Percentiles rank a stretch among this genome's conserved stretches.
Conservation (phyloP, 2,113 vertebrate genomes). For the Columbina picui region DNA sequence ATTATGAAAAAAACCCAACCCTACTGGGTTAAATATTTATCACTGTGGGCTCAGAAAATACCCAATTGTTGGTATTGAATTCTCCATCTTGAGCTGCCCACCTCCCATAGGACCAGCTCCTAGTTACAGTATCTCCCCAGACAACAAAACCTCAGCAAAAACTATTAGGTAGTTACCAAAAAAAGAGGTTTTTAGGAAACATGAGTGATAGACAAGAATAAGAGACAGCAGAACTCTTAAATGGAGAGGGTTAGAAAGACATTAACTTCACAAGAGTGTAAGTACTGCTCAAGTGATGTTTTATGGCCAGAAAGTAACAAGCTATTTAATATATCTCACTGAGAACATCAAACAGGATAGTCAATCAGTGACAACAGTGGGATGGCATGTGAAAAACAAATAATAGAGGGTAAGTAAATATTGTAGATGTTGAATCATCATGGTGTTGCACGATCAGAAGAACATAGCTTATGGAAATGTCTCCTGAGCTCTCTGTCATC, state of each 20-base stretch:
- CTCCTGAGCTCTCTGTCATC: constrained; percentile 54
- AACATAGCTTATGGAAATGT: constrained; percentile 61
- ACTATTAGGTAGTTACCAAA: not conserved
- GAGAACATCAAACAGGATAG: constrained; percentile 36
- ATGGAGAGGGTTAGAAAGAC: not conserved
- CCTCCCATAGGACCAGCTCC: not conserved
- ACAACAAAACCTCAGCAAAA: not conserved
- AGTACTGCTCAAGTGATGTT: not conserved
- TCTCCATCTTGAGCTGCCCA: constrained; percentile 4
- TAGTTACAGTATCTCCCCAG: not conserved
- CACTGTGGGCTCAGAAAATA: not conserved
- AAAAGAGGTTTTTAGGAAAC: not conserved
- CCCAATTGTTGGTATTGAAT: not conserved
- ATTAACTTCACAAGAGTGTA: not conserved
- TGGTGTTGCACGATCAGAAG: constrained; percentile 15
- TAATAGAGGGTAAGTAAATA: constrained; percentile 46
- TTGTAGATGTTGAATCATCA: constrained; percentile 55
- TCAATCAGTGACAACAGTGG: constrained; percentile 50
- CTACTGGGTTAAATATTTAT: not conserved
- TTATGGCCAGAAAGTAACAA: not conserved
- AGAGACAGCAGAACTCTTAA: not conserved
- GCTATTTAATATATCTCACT: not conserved
- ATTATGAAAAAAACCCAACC: not conserved
- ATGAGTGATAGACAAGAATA: not conserved
- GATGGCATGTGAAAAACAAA: constrained; percentile 62